Base-by-base conservation (phyloP, 1,140 invertebrate genomes). In the Metaphire vulgaris region DNA sequence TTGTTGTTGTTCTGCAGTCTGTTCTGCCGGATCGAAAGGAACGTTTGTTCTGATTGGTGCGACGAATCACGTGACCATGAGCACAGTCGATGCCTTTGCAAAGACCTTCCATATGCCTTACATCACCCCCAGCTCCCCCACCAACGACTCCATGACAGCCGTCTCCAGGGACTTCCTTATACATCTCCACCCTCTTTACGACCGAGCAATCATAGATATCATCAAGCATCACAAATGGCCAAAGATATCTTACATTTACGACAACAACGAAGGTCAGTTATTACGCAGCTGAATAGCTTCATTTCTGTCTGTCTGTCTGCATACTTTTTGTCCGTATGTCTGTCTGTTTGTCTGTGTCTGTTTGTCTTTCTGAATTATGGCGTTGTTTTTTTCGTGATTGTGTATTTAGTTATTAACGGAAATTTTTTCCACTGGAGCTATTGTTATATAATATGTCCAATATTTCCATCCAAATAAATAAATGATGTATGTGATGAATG, bases 101-200 rank as follows among this genome's bases (percentile, higher is more conserved):
- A 96, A 97, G 86, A 96, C 94, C 2, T 97, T 97, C 85, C 92
- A 96, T 85, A 93, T 97, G 91, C 96, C 96, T 30, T 96, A 97
- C 83, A 90, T 98, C 56, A 96, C 80, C n/a, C 75, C 83, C 56
- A 81, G 81, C 64, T 81, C 81, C 80, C 79, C 81, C 16, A 80
- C 81, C 34, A 82, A 82, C 56, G 16, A 74, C 41, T 28, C 72
- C 41, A 56, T 56, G 6, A 21, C 41, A 56, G 41, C 41, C 41
- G 41, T 21, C 6, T 56, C 6, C 21, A 6, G 41, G 41, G 41
- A 6, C 6, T 12, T 56, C 6, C 6, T 56, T 21, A 6, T 56
- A 12, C 41, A 56, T 21, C 41, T 56, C 6, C 41, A 56, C 6
- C 41, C 41, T 12, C 41, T 56, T 21, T 6, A 6, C 6, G 41